Conservation (phyloP, 2,113 vertebrate genomes). For the Osmerus mordax region DNA sequence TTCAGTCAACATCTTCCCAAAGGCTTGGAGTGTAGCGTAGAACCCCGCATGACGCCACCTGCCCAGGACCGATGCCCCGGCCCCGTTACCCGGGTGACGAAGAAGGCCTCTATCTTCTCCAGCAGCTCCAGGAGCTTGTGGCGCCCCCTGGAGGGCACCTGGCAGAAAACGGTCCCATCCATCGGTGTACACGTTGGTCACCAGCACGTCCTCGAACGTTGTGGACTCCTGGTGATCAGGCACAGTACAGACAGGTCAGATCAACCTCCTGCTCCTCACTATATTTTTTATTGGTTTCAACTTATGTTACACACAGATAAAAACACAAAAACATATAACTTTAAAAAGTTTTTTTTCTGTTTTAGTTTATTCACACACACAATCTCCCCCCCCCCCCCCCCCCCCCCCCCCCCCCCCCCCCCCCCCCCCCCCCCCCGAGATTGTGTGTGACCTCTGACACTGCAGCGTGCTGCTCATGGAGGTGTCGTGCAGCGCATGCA, state of each 20-base stretch:
- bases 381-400: too few relatives aligned
- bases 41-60: too few relatives aligned
- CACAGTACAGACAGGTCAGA: not conserved
- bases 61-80: not conserved
- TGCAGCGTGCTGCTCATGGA: constrained; percentile 78
- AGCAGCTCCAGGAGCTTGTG: constrained; percentile 76
- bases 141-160: constrained; percentile 84
- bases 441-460: not conserved
- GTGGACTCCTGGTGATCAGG: constrained; percentile 72
- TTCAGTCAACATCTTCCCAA: not conserved
- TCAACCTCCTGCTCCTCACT: too few relatives aligned
- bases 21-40: too few relatives aligned
- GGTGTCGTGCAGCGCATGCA: constrained; percentile 80
- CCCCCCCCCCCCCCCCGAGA: too few relatives aligned
- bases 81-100: constrained; percentile 37
- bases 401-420: too few relatives aligned
- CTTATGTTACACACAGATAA: too few relatives aligned
- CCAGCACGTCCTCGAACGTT: constrained; percentile 75
- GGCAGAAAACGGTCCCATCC: constrained; percentile 89
- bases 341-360: too few relatives aligned
- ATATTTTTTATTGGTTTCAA: too few relatives aligned
- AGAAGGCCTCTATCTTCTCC: constrained; percentile 78
- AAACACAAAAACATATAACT: too few relatives aligned
- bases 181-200: constrained; percentile 84
- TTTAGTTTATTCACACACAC: too few relatives aligned